Base-by-base conservation (phyloP, 2,797 vertebrate genomes). In the Anguilla megastoma region DNA sequence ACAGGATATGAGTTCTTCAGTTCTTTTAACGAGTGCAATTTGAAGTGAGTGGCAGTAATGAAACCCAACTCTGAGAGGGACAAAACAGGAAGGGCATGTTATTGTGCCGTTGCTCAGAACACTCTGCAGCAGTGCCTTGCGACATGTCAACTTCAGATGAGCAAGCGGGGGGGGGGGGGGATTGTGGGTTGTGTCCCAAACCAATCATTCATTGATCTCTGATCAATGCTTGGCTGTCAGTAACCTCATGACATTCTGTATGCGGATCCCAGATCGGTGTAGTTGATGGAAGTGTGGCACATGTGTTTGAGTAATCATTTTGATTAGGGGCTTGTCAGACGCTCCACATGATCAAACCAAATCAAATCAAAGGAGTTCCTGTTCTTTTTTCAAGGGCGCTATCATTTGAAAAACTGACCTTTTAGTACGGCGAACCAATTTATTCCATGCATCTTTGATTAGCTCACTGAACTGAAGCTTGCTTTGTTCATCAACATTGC, bases 381-480 rank as follows among this genome's bases (percentile, higher is more conserved):
- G 21, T 82, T 82, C 79, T 82, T 82, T 50, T 66, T 66, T 66
- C 79, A 48, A 48, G 79, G 18, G 79, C 18, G 50, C 24, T 48
- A 50, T 50, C 41, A 10, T 48, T 82, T 80, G 76, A 33, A 50
- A 50, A n/a, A n/a, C 14, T 48, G 18, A 82, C 21, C 18, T 48
- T 82, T 50, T 41, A 36, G 33, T 7, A 41, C 33, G 2, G 33
- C 1, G 12, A 41, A 36, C 36, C 33, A 36, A 36, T 79, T 79
- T 58, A 54, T 60, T 52, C 30, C 71, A 36, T 41, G 74, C 33
- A 41, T 79, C 12, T 36, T 79, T 18, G 30, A 36, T 85, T 24
- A 88, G 88, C 30, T n/a, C 14, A 85, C 74, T 79, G 74, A 79
- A 36, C 74, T 33, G 85, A 24, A 76, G 16, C 16, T 45, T 45